Evolutionary conservation across 2,888 invertebrate species (phyloP), one percentile per base, ranked within the genome.

Genomic region (Aplocera efformata): DNA sequence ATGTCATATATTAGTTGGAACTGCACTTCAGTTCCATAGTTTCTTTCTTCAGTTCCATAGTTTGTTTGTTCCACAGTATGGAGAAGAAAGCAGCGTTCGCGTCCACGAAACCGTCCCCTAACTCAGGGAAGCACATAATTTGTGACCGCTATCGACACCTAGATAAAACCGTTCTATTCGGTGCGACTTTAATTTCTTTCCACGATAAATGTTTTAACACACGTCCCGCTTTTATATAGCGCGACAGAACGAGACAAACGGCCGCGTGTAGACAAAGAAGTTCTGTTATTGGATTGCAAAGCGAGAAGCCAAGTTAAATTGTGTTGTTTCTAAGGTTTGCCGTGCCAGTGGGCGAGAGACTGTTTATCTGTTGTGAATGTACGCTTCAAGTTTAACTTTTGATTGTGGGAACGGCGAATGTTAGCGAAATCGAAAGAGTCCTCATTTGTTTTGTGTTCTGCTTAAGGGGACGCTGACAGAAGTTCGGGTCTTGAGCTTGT

Each of bases 141-240:
- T 85, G 84, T 82, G 84, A 76, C 76, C 80, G 80, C 81, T 80
- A 83, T 86, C 85, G 83, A 81, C 85, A 81, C 83, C 72, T 73
- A 79, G 83, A 85, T 85, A 83, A 83, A 80, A 80, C 79, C 79
- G 75, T 80, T 80, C 83, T 80, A 84, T 84, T 84, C 72, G 75
- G 74, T 69, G 73, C 78, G 75, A 81, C 82, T 84, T 86, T 86
- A 85, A 86, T 85, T 85, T 80, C 85, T 83, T 84, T 73, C 67
- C 59, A 71, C 79, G 77, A 81, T 84, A 79, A 84, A 84, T 83
- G 83, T 70, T 71, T 66, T 27, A 56, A 60, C 61, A 59, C 65
- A 59, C 67, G 50, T 80, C 79, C 58, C 62, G 50, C 48, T 80
- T 72, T 58, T 46, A 51, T 48, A 32, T 31, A 42, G 35, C 32